Evolutionary conservation across 2,113 vertebrate species (phyloP), one percentile per base, ranked within the genome.

Genomic region (Megalops atlanticus): DNA sequence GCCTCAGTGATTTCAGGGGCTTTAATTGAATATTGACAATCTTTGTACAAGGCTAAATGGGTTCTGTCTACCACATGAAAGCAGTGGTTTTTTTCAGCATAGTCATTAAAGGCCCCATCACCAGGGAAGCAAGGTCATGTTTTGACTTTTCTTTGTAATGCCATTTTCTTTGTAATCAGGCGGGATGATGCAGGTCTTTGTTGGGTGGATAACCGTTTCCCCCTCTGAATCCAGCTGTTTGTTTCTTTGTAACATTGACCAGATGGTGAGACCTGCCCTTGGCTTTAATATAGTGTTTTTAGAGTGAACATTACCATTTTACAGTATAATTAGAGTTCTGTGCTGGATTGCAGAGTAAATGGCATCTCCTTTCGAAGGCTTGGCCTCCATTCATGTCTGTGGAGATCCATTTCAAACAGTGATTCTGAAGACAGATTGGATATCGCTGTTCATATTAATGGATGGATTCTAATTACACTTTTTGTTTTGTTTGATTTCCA

Each of bases 21-120:
- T 85, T 89, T 91, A 89, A 94, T 93, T 92, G 91, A 93, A 92
- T 91, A 92, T 92, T 90, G 92, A 91, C 91, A 87, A 78, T 85
- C 74, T 89, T 86, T 82, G 83, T 79, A 77, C 6, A 4, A 76
- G 86, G 86, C 89, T 91, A 89, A 92, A 92, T 83, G 83, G 86
- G 81, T 85, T 86, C 85, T 84, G 86, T 89, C 86, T 49, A 73
- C n/a, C n/a, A 84, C 80, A 58, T 82, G 85, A 68, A 85, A 33
- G 81, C 39, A 41, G 79, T 16, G 31, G 33, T 83, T 78, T 80
- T 84, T 85, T 76, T 83, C 78, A 82, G 41, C 31, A 41, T 73
- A 64, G 18, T 84, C 73, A 39, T 87, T 91, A 76, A n/a, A 83
- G 81, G 68, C 72, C 81, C 82, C 80, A 85, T 91, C 87, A 70